phyloP scores from a whole-genome alignment of 2,888 invertebrate genomes.

The Rhingia rostrata region DNA sequence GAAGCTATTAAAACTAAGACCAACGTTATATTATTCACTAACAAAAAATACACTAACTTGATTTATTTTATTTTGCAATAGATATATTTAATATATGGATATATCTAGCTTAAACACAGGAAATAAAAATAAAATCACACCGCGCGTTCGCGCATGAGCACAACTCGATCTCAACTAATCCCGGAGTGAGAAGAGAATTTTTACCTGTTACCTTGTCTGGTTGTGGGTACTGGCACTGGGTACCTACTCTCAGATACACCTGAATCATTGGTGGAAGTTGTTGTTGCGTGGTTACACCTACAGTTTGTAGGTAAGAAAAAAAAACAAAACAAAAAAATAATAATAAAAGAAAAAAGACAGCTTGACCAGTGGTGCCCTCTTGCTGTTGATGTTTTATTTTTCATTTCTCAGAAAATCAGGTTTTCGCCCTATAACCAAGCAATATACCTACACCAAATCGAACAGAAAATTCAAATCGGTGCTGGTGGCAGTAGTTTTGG shows the following conservation, averaged over 20 bases:
- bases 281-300: slow-evolving; percentile 64
- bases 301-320: slow-evolving; percentile 58
- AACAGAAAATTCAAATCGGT: slow-evolving; percentile 56
- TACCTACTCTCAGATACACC: slow-evolving; percentile 60
- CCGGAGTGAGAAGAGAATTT: slow-evolving; percentile 61
- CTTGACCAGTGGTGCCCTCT: slow-evolving; percentile 74
- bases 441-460: slow-evolving; percentile 63
- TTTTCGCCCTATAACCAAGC: slow-evolving; percentile 65
- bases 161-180: slow-evolving; percentile 71
- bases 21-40: not conserved
- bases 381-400: slow-evolving; percentile 49
- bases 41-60: not conserved
- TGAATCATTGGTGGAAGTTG: slow-evolving; percentile 60
- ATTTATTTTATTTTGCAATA: too few relatives aligned
- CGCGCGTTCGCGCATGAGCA: slow-evolving; percentile 62
- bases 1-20: not conserved
- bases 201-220: slow-evolving; percentile 47
- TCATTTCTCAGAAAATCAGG: slow-evolving; percentile 57
- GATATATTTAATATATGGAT: not conserved
- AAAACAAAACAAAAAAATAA: not conserved
- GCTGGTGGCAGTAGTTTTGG: slow-evolving; percentile 42
- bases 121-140: not conserved
- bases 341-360: slow-evolving; percentile 16
- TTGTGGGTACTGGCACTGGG: not conserved
- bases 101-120: slow-evolving; percentile 11